These are phyloP conservation scores for Motacilla tschutschensis DNA, from an alignment of 2,113 vertebrate genomes.

Conservation along the genomic window DNA sequence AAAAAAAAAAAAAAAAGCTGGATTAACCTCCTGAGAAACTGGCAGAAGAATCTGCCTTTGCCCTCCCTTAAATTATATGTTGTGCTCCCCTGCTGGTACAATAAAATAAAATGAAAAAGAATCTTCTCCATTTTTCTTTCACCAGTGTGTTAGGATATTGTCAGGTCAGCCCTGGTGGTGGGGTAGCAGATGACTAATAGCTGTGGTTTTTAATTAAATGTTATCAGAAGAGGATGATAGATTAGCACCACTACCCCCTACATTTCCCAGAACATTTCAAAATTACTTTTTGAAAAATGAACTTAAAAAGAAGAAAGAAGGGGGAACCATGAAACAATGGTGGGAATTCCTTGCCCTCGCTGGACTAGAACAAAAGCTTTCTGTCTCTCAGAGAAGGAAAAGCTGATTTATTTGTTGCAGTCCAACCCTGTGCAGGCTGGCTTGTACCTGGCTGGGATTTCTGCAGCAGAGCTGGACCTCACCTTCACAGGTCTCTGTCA, in stretches of 20 bases:
- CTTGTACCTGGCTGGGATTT: neutral
- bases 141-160: slow-evolving; percentile 44
- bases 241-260: slow-evolving; percentile 34
- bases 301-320: neutral
- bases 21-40: slow-evolving; percentile 29
- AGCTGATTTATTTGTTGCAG: neutral
- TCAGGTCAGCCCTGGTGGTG: slow-evolving; percentile 36
- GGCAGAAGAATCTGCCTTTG: neutral
- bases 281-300: slow-evolving; percentile 68
- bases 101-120: slow-evolving; percentile 37
- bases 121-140: slow-evolving; percentile 46
- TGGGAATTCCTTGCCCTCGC: slow-evolving; percentile 44
- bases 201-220: slow-evolving; percentile 56
- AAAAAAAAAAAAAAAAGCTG: neutral
- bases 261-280: slow-evolving; percentile 57
- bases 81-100: slow-evolving; percentile 2
- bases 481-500: neutral
- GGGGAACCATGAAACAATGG: slow-evolving; percentile 14
- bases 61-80: slow-evolving; percentile 27
- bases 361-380: slow-evolving; percentile 23
- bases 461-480: neutral
- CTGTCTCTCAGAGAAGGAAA: neutral
- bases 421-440: neutral
- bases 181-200: slow-evolving; percentile 54
- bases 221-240: slow-evolving; percentile 62